Percentiles rank a stretch among this genome's conserved stretches.
phyloP scores from a whole-genome alignment of 2,888 invertebrate genomes.

The Dastarcus helophoroides region DNA sequence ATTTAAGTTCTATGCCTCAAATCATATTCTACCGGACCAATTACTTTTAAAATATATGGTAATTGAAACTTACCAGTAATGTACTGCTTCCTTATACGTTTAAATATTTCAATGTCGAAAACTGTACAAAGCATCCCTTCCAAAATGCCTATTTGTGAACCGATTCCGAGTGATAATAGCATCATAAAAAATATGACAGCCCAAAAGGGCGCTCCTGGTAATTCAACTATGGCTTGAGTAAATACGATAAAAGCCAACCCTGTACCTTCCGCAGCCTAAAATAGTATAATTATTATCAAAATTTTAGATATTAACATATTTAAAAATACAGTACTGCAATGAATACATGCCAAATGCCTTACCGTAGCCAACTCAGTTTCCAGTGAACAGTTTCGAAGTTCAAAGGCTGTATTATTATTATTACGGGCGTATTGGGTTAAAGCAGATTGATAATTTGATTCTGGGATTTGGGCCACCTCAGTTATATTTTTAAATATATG shows the following conservation, averaged over 20 bases:
- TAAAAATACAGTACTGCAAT: too few species aligned
- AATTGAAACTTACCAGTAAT: slow-evolving; percentile 70
- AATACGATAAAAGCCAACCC: slow-evolving; percentile 95
- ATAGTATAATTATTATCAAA: slow-evolving; percentile 14
- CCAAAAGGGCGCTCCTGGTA: slow-evolving; percentile 93
- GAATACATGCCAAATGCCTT: slow-evolving; percentile 22
- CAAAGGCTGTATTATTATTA: slow-evolving; percentile 20
- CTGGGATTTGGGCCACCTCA: slow-evolving; percentile 13
- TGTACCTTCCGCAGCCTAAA: slow-evolving; percentile 88
- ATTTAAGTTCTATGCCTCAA: too few species aligned
- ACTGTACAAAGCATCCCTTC: slow-evolving; percentile 94
- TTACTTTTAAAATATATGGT: too few species aligned
- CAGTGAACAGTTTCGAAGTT: slow-evolving; percentile 47
- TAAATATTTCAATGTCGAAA: slow-evolving; percentile 86
- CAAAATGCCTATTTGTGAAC: slow-evolving; percentile 91
- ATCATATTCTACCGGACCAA: too few species aligned
- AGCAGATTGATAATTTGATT: slow-evolving; percentile 13
- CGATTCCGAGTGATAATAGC: slow-evolving; percentile 84
- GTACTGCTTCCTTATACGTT: slow-evolving; percentile 77
- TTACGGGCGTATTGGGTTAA: slow-evolving; percentile 20
- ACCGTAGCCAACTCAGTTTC: slow-evolving; percentile 66
- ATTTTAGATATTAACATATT: too few species aligned
- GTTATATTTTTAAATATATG: slow-evolving; percentile 22
- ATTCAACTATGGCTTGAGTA: slow-evolving; percentile 88
- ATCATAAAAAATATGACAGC: slow-evolving; percentile 92